A percentile compares a stretch with the other conserved stretches of the same genome.
These are phyloP conservation scores for Rhagonycha fulva DNA, from an alignment of 2,888 invertebrate species.

Conservation along the genomic window DNA sequence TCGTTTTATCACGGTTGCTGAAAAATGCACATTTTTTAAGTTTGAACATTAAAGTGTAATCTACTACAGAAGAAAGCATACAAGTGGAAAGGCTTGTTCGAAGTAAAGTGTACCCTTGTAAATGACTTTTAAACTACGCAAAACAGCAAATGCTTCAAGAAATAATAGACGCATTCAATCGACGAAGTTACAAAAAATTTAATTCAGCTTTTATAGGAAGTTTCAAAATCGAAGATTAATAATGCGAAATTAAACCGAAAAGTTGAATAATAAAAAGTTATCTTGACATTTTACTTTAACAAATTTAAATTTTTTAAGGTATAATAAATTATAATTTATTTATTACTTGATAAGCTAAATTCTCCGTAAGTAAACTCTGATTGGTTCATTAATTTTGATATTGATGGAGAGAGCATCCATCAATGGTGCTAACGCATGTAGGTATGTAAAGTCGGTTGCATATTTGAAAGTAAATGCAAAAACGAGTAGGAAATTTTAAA, in stretches of 20 bases:
- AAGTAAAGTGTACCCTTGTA: conserved; percentile 15
- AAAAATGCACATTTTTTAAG: neutral
- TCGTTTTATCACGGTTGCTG: neutral
- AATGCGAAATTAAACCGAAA: neutral
- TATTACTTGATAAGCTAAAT: too few species aligned
- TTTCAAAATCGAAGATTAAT: neutral
- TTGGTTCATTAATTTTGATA: too few species aligned
- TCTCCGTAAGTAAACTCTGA: too few species aligned
- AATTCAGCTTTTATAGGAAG: neutral
- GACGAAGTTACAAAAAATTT: neutral
- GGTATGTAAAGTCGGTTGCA: too few species aligned
- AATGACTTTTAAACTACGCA: conserved; percentile 17
- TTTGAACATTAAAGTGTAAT: conserved; percentile 12
- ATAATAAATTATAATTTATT: too few species aligned
- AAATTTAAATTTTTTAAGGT: neutral
- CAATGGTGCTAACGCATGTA: too few species aligned
- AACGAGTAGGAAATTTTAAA: too few species aligned
- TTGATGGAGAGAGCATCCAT: too few species aligned
- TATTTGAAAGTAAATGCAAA: too few species aligned
- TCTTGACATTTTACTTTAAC: neutral
- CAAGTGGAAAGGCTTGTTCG: conserved; percentile 10
- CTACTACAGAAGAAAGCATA: conserved; percentile 5
- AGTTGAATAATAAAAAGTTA: neutral
- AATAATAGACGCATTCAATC: neutral
- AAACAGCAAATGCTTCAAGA: neutral